A percentile compares a stretch with the other conserved stretches of the same genome.
Conservation (phyloP, 2,888 invertebrate genomes). For the Tipula lateralis region DNA sequence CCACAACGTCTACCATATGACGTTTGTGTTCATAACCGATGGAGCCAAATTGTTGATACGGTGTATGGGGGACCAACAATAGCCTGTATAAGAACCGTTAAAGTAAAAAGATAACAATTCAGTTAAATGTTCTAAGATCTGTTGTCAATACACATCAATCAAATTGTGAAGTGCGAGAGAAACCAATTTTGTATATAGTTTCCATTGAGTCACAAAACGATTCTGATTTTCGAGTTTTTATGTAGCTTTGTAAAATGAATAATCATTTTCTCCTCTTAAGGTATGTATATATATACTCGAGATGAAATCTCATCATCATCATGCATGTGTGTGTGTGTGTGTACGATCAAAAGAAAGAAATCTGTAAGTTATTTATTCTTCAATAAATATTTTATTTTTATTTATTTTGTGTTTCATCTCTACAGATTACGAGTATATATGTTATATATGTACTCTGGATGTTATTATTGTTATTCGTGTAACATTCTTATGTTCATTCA, state of each 20-base stretch:
- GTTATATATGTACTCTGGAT: background rate
- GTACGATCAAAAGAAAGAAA: background rate
- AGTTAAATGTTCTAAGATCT: no score
- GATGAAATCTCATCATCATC: background rate
- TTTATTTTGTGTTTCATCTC: background rate
- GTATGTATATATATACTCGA: background rate
- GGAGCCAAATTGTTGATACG: no score
- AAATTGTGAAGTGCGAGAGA: background rate
- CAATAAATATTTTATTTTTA: background rate
- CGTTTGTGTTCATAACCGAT: no score
- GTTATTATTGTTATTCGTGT: background rate
- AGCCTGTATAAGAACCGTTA: no score
- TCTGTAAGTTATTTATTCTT: background rate
- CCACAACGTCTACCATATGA: no score
- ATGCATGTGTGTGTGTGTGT: background rate
- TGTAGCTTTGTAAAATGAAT: background rate
- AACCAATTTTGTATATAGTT: background rate
- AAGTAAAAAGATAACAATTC: no score
- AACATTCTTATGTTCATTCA: constrained; percentile 7
- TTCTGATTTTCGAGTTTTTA: background rate
- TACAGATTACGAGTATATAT: no score
- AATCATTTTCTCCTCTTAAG: background rate
- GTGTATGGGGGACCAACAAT: no score
- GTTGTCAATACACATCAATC: background rate
- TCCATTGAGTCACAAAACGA: background rate